Percentiles rank a stretch among this genome's conserved stretches.
phyloP scores from a whole-genome alignment of 2,797 vertebrate genomes.

The Potorous gilbertii region DNA sequence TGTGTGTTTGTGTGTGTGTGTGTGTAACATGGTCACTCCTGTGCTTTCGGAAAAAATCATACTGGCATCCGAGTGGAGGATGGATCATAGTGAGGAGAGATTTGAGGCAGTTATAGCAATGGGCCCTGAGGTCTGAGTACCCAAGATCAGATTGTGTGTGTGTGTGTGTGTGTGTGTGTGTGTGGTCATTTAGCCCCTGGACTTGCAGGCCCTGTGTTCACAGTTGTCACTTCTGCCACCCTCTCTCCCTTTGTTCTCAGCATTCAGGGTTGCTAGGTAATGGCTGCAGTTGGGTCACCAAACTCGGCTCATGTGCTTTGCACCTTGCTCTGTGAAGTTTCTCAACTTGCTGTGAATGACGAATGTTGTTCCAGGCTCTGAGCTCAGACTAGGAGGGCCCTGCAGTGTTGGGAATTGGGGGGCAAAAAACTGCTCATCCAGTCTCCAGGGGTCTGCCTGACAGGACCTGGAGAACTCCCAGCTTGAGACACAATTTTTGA shows the following conservation, averaged over 20 bases:
- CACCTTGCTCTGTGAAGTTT: conserved; percentile 67
- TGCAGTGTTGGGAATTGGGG: neutral
- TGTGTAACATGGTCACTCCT: too few relatives aligned
- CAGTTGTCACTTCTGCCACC: neutral
- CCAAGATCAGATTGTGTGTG: too few relatives aligned
- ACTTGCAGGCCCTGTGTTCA: neutral
- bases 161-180: too few relatives aligned
- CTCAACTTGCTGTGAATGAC: conserved; percentile 56
- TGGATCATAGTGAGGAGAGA: too few relatives aligned
- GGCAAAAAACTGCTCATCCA: neutral
- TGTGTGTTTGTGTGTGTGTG: too few relatives aligned
- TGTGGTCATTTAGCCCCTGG: neutral
- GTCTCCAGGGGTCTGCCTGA: neutral
- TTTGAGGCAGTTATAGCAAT: too few relatives aligned
- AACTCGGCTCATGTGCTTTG: conserved; percentile 37
- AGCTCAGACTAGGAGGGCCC: conserved; percentile 14
- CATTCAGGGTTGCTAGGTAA: conserved; percentile 66
- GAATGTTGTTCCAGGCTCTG: conserved; percentile 19
- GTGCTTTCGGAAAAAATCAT: too few relatives aligned
- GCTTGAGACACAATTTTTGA: neutral
- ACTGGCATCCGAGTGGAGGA: too few relatives aligned
- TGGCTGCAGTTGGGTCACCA: conserved; percentile 22
- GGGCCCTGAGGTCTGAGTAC: too few relatives aligned
- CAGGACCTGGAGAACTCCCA: neutral
- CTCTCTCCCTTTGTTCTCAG: neutral